Base-by-base conservation (phyloP, 1,140 invertebrate species). In the Cylas formicarius region DNA sequence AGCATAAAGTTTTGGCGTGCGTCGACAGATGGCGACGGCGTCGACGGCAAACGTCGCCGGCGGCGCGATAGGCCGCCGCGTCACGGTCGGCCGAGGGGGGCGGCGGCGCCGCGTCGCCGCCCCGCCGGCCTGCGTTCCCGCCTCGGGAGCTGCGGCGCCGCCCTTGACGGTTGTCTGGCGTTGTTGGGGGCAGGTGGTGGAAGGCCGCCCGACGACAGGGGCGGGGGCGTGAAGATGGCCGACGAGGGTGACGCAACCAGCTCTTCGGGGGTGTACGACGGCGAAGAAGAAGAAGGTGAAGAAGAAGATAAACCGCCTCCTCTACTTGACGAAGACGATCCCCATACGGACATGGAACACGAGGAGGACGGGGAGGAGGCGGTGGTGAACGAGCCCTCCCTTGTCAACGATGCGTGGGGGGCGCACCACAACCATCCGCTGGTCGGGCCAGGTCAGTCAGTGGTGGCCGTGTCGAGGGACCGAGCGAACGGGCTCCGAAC, bases 361-460 rank as follows among this genome's bases (percentile, higher is more conserved):
- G 16, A 26, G 22, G 40, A 10, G 4, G 4, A 13, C 3, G 10
- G n/a, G 36, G 17, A 27, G 18, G 11, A 31, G 29, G 5, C 29
- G 29, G 11, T 7, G 11, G 29, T 5, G 11, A 5, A 31, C 29
- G 11, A n/a, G n/a, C n/a, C n/a, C n/a, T n/a, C n/a, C n/a, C n/a
- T n/a, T n/a, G n/a, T n/a, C n/a, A n/a, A n/a, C 29, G 29, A 27
- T 29, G 40, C 3, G 44, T 34, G 6, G 10, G 16, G 27, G 22
- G 22, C 19, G 23, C n/a, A 6, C 28, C 44, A 40, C 44, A 40
- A 22, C 29, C 45, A 48, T 24, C 45, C 37, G 23, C 46, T 52
- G 37, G 44, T 62, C 49, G 58, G 60, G 57, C 60, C 59, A 62
- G 60, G 60, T 62, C 60, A 62, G 60, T 62, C 52, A 56, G 44